Percentiles rank a stretch among this genome's conserved stretches.
Conservation (phyloP, 2,888 invertebrate genomes). For the Zhuqinia jingwanae region DNA sequence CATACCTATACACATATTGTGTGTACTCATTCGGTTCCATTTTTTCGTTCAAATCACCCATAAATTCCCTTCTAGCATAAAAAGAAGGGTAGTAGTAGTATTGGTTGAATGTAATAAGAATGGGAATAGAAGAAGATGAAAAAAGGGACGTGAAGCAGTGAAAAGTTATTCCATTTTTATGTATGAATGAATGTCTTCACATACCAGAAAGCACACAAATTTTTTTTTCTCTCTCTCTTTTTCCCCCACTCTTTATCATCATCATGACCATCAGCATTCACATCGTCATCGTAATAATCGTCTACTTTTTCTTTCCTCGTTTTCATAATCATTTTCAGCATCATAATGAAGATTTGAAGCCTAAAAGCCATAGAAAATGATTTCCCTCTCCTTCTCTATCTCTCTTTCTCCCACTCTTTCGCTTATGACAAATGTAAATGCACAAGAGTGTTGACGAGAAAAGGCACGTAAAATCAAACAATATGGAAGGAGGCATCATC, state of each 20-base stretch:
- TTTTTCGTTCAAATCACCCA: slow-evolving; percentile 39
- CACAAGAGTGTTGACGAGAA: slow-evolving; percentile 41
- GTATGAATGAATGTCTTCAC: slow-evolving; percentile 52
- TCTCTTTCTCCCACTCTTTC: neutral
- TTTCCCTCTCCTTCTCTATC: slow-evolving; percentile 57
- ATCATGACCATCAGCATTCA: slow-evolving; percentile 71
- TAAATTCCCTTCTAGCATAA: slow-evolving; percentile 19
- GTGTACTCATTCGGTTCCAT: neutral
- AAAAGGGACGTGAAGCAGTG: slow-evolving; percentile 40
- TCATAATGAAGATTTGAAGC: slow-evolving; percentile 65
- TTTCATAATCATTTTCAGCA: slow-evolving; percentile 66
- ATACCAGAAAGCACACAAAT: slow-evolving; percentile 29
- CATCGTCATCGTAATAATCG: slow-evolving; percentile 68
- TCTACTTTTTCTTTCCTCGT: slow-evolving; percentile 56
- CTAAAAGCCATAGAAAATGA: slow-evolving; percentile 62
- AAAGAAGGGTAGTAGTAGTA: no score
- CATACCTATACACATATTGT: no score
- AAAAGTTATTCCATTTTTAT: slow-evolving; percentile 62
- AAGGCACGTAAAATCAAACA: slow-evolving; percentile 64
- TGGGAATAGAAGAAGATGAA: slow-evolving; percentile 14
- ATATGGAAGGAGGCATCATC: slow-evolving; percentile 42
- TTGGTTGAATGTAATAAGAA: slow-evolving; percentile 28
- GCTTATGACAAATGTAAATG: slow-evolving; percentile 53
- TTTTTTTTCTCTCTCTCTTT: slow-evolving; percentile 10
- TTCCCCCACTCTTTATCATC: slow-evolving; percentile 49